Base-by-base conservation (phyloP, 2,113 vertebrate species). In the Theristicus caerulescens region DNA sequence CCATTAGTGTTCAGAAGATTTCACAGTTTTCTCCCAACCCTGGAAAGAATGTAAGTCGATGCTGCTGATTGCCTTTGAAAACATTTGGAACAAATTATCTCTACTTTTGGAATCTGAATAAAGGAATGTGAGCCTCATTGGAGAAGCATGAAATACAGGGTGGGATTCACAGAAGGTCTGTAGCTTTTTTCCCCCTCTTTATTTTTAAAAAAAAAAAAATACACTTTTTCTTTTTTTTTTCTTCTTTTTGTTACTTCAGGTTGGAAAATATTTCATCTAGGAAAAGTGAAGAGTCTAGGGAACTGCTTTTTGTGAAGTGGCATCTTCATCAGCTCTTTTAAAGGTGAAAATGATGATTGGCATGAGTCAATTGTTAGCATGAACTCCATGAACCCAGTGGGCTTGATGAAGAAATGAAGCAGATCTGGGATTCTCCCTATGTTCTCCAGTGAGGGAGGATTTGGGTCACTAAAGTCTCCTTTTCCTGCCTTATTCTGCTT, bases 51-150 rank as follows among this genome's bases (percentile, higher is more conserved):
- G 94, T 96, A 97, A 98, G 97, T 91, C 6, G 52, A 97, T 98
- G 97, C 91, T 98, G 97, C 97, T 97, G 97, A 97, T 97, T 86
- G 95, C 90, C 96, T 98, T 98, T 96, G 96, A 97, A 98, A 98
- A 98, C 98, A 98, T 98, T 98, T 98, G 98, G 98, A 98, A 98
- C 97, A 98, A 98, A 98, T 98, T 98, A 98, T 98, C 96, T 98
- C 97, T 96, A 92, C 97, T 98, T 98, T 98, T 98, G 98, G 98
- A 98, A 98, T 98, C 95, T 73, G 96, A 98, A 98, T 98, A 98
- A 98, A 98, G 97, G 97, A 98, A 98, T 98, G 97, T 17, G 52
- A 98, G 94, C 93, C 96, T 98, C 98, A 95, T 79, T 98, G 96
- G 97, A 98, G 97, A 98, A 98, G 98, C 98, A 98, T 98, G 97